These are phyloP conservation scores for Cotesia glomerata DNA, from an alignment of 1,140 invertebrate species.

Conservation along the genomic window DNA sequence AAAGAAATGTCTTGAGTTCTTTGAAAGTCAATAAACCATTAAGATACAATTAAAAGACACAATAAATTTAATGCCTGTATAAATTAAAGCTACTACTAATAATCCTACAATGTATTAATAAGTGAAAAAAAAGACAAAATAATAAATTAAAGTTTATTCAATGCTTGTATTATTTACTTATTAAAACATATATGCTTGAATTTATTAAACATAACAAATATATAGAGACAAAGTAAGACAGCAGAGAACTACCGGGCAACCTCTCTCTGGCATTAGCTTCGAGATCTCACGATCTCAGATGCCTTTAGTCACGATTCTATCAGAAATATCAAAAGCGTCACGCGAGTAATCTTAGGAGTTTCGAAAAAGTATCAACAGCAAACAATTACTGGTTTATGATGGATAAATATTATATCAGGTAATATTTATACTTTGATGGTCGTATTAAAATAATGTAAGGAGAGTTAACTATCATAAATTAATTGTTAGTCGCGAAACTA, in stretches of 20 bases:
- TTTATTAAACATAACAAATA: constrained; percentile 2
- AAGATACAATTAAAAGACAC: too few species aligned
- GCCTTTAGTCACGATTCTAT: constrained; percentile 29
- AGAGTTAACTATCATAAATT: too few species aligned
- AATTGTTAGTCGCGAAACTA: too few species aligned
- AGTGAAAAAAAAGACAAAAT: too few species aligned
- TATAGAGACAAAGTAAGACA: background rate
- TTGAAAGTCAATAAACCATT: too few species aligned
- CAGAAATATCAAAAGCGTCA: constrained; percentile 32
- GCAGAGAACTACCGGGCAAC: background rate
- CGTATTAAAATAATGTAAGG: too few species aligned
- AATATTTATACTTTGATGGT: background rate
- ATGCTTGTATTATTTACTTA: too few species aligned
- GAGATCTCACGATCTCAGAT: constrained; percentile 27
- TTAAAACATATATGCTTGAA: too few species aligned
- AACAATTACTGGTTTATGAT: background rate
- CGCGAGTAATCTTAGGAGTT: constrained; percentile 10
- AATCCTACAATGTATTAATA: too few species aligned
- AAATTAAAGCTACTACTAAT: too few species aligned
- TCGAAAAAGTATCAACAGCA: background rate
- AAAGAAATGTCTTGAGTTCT: background rate
- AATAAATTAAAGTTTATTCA: too few species aligned
- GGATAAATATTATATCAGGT: background rate
- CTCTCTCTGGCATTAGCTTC: constrained; percentile 20
- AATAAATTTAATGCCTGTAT: too few species aligned